phyloP scores from a whole-genome alignment of 2,797 vertebrate species.

The Cryptoprocta ferox region DNA sequence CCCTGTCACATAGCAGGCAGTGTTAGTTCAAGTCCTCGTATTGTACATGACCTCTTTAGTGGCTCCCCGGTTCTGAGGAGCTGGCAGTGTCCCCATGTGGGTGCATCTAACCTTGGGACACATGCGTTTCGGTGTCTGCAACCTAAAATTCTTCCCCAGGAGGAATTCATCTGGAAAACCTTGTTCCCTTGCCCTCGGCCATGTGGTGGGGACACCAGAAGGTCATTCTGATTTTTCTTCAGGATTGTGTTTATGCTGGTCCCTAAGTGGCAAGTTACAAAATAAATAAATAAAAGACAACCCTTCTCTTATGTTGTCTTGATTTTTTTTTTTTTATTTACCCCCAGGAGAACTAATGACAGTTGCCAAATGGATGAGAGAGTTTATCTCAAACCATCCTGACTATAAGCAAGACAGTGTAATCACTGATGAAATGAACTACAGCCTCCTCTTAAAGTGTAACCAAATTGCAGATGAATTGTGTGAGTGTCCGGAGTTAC shows the following conservation, averaged over 20 bases:
- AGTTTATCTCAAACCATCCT: constrained; percentile 93
- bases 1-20: neutral
- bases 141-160: neutral
- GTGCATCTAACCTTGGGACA: neutral
- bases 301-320: neutral
- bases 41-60: neutral
- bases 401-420: constrained; percentile 97
- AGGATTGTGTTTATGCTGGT: neutral
- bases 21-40: neutral
- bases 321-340: neutral
- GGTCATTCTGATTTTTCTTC: neutral
- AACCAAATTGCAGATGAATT: constrained; percentile 93
- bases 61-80: neutral
- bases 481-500: constrained; percentile 94
- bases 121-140: neutral
- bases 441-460: constrained; percentile 94
- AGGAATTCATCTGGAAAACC: neutral
- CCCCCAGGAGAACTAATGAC: constrained; percentile 96
- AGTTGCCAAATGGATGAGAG: constrained; percentile 97
- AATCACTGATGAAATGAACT: constrained; percentile 97
- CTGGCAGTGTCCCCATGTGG: accelerated
- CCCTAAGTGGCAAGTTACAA: neutral
- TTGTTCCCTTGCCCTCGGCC: neutral
- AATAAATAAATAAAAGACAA: neutral
- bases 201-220: neutral